Evolutionary conservation across 2,888 invertebrate genomes (phyloP), one percentile per base, ranked within the genome.

Genomic region (Minunthozetes semirufus): DNA sequence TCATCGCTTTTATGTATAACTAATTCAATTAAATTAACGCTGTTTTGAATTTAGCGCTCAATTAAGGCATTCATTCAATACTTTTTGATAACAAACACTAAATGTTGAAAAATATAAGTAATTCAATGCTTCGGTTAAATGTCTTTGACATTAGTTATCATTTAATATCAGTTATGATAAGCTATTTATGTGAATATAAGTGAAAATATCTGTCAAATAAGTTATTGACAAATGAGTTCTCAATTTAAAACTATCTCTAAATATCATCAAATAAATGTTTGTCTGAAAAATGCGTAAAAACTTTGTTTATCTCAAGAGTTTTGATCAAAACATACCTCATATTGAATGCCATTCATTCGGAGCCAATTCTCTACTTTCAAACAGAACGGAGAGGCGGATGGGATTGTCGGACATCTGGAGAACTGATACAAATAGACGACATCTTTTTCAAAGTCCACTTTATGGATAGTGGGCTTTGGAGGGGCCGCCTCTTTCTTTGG

Each of bases 321-420:
- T 25, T 11, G 15, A 17, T 17, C n/a, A 71, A 33, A 71, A 84
- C 89, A 88, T 86, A 94, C 94, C 92, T 94, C 94, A 85, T 94
- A 95, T 86, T 92, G 93, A 83, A 94, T 87, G 83, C 90, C 92
- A 82, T 90, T 89, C 81, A 95, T 88, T 83, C 95, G 88, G 80
- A 96, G 87, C 93, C 94, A 95, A 81, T 94, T 93, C 87, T 96
- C 95, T 81, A 94, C 92, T 88, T 95, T 95, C 83, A 95, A 88
- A 86, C 93, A 94, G 85, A 91, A 94, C 76, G 94, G 93, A 79
- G 94, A 94, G 81, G 93, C 87, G 78, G 94, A 93, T 77, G 94
- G 94, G 82, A 94, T 86, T 82, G 91, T 86, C 79, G 93, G 92
- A 80, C 93, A 93, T 82, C 95, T 89, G 79, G 93, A 89, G 84